phyloP scores from a whole-genome alignment of 2,888 invertebrate species.

The Metacarcinus magister region DNA sequence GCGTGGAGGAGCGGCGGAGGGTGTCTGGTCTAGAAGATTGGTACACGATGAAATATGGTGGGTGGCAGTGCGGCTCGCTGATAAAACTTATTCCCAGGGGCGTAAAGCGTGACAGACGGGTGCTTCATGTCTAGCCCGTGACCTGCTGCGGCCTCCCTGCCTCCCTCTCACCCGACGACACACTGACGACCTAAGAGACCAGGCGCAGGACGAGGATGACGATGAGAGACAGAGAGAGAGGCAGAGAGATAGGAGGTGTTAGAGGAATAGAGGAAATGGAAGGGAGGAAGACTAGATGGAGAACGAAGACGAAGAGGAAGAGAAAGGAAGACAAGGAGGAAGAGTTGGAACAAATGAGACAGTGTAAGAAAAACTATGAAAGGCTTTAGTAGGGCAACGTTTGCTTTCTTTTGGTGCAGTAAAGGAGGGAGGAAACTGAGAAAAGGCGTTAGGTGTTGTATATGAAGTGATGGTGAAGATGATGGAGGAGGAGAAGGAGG shows the following conservation, averaged over 20 bases:
- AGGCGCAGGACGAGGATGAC: background rate
- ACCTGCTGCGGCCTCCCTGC: background rate
- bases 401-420: background rate
- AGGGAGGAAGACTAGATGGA: background rate
- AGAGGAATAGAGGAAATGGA: background rate
- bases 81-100: background rate
- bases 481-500: background rate
- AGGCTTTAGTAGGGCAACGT: background rate
- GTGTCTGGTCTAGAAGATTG: background rate
- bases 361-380: background rate
- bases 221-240: background rate
- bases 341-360: background rate
- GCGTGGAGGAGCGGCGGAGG: background rate
- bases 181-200: background rate
- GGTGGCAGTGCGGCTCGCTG: background rate
- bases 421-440: background rate
- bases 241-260: background rate
- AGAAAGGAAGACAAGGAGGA: background rate
- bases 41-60: background rate
- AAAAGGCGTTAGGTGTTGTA: background rate
- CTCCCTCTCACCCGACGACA: background rate
- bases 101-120: constrained; percentile 10
- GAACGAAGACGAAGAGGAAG: background rate
- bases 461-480: background rate
- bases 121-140: background rate